These are phyloP conservation scores for Nothocercus nigrocapillus DNA, from an alignment of 2,113 vertebrate species.

Conservation along the genomic window DNA sequence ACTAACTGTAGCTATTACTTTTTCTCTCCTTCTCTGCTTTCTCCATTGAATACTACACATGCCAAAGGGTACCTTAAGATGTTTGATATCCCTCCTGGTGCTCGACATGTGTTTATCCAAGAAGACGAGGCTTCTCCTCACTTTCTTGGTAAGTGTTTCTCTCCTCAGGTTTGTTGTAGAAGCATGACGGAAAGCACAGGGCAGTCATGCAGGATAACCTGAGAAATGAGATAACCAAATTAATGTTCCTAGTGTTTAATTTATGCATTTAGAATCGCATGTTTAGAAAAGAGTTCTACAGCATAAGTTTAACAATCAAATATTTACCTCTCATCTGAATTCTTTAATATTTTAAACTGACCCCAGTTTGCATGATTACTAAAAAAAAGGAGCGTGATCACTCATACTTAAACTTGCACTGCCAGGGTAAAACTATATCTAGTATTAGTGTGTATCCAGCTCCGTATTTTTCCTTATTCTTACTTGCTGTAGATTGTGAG, in stretches of 20 bases:
- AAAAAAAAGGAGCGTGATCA: neutral
- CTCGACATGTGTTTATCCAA: constrained; percentile 97
- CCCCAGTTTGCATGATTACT: neutral
- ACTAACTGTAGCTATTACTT: constrained; percentile 84
- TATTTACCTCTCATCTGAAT: neutral
- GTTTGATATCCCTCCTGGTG: constrained; percentile 97
- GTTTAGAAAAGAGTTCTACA: neutral
- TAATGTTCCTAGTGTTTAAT: neutral
- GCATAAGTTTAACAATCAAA: neutral
- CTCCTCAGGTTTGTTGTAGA: neutral
- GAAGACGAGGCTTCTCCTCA: constrained; percentile 98
- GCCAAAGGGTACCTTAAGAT: constrained; percentile 98
- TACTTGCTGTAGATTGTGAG: neutral
- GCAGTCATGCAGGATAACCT: neutral
- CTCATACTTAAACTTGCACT: neutral
- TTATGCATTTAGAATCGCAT: fast-evolving
- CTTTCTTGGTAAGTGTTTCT: constrained; percentile 95
- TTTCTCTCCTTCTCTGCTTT: constrained; percentile 76
- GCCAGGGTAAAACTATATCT: neutral
- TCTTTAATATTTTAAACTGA: neutral
- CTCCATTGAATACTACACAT: constrained; percentile 72
- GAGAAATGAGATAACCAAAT: neutral
- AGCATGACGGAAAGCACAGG: neutral
- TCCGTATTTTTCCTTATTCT: neutral
- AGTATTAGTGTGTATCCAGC: neutral